Evolutionary conservation across 35 echinoderm and acorn worm species (phyloP).

Genomic region (Holothuria glaberrima): DNA sequence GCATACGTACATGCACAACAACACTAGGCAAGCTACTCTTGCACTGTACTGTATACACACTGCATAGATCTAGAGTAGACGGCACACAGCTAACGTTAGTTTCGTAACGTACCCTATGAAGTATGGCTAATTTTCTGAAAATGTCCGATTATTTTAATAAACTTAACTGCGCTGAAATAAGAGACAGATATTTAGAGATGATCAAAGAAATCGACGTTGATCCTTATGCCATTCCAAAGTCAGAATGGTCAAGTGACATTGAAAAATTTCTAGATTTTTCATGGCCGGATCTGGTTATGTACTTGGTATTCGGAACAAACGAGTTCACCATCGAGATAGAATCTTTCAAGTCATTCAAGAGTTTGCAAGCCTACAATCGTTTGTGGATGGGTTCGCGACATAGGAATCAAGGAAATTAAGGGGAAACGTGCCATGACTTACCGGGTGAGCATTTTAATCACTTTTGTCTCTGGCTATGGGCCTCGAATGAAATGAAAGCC

Average conservation of each 20-base stretch:
- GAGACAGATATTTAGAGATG: slow-evolving; percentile 33
- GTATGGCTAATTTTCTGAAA: not conserved
- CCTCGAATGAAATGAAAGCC: too few species aligned
- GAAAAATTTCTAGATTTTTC: slow-evolving; percentile 8
- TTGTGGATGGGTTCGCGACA: slow-evolving; percentile 43
- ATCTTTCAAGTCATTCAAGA: slow-evolving; percentile 24
- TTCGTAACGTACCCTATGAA: not conserved
- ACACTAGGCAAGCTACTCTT: too few species aligned
- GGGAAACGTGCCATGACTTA: slow-evolving; percentile 34
- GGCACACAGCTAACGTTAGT: too few species aligned
- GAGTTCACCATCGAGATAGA: not conserved
- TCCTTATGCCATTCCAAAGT: slow-evolving; percentile 25
- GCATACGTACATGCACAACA: too few species aligned
- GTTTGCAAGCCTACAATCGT: slow-evolving; percentile 59
- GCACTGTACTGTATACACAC: too few species aligned
- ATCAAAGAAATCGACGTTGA: slow-evolving; percentile 11
- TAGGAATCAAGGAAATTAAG: not conserved
- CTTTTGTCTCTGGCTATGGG: too few species aligned
- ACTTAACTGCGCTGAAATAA: slow-evolving; percentile 20
- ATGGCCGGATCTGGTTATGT: slow-evolving; percentile 37
- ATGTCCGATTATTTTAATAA: slow-evolving; percentile 11
- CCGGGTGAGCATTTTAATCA: slow-evolving; percentile 24
- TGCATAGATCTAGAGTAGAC: too few species aligned
- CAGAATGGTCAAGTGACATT: slow-evolving; percentile 18
- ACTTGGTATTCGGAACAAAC: slow-evolving; percentile 22